Percentiles rank a stretch among this genome's conserved stretches.
phyloP scores from a whole-genome alignment of 2,888 invertebrate species.

The Drosophila acutilabella region DNA sequence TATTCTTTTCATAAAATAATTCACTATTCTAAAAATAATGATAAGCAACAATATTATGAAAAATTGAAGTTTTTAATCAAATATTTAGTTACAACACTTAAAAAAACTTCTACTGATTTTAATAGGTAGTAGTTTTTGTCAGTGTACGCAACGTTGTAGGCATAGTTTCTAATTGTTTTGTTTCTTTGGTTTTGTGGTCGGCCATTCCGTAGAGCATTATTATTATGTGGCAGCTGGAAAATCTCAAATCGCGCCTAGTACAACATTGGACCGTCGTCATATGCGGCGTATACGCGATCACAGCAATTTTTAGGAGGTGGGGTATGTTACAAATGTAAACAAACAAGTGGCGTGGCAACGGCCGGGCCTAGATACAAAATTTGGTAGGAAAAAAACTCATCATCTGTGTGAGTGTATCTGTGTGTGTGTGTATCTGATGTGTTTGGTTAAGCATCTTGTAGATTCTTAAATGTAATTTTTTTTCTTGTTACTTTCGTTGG shows the following conservation, averaged over 20 bases:
- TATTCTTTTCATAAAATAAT: too few species aligned
- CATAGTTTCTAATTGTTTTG: conserved; percentile 2
- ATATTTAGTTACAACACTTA: too few species aligned
- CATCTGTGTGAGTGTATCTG: conserved; percentile 6
- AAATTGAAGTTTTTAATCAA: too few species aligned
- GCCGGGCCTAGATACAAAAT: conserved; percentile 21
- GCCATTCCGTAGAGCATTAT: conserved; percentile 31
- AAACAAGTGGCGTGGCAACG: conserved; percentile 61
- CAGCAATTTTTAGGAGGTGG: background rate
- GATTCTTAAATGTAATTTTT: conserved; percentile 43
- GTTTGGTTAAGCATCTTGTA: conserved; percentile 25
- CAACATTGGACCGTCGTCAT: conserved; percentile 33
- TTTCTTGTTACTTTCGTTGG: conserved; percentile 25
- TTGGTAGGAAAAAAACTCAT: conserved; percentile 1
- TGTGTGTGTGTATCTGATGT: conserved; percentile 16
- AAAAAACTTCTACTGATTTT: too few species aligned
- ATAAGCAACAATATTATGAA: too few species aligned
- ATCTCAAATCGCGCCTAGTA: conserved; percentile 74
- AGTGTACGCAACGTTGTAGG: conserved; percentile 7
- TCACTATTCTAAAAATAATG: too few species aligned
- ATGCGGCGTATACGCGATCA: conserved; percentile 44
- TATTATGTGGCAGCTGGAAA: conserved; percentile 74
- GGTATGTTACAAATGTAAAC: conserved; percentile 52
- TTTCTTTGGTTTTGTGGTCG: conserved; percentile 2
- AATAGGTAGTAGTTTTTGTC: background rate